These are phyloP conservation scores for Alcedo quadribrachys DNA, from an alignment of 2,797 vertebrate species.

Conservation along the genomic window DNA sequence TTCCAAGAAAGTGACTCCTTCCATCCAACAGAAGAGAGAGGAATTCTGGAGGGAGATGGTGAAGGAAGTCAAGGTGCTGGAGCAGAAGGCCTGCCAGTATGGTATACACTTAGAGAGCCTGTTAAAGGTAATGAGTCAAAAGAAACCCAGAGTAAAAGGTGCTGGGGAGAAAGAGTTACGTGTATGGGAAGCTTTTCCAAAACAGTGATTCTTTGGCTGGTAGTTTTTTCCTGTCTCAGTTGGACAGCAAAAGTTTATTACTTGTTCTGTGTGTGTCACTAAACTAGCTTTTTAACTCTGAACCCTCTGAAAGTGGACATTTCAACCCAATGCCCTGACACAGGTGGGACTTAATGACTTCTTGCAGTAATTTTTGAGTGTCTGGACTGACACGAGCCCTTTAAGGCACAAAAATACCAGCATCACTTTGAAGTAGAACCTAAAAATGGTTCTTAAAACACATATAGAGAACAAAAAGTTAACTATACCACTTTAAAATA, in stretches of 20 bases:
- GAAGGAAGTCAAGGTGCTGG: conserved; percentile 73
- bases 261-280: background rate
- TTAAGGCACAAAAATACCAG: background rate
- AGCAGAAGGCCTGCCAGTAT: conserved; percentile 74
- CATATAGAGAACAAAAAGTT: background rate
- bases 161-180: background rate
- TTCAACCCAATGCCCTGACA: background rate
- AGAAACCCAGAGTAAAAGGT: background rate
- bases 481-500: background rate
- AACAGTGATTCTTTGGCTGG: background rate
- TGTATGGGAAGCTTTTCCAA: background rate
- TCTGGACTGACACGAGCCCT: background rate
- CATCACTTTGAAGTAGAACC: background rate
- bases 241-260: background rate
- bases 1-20: conserved; percentile 70
- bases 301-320: background rate
- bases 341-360: background rate
- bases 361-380: background rate
- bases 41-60: conserved; percentile 72
- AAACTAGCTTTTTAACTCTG: background rate
- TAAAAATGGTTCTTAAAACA: background rate
- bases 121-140: conserved; percentile 82
- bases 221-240: background rate
- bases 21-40: conserved; percentile 70
- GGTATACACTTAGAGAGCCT: conserved; percentile 76